A percentile compares a stretch with the other conserved stretches of the same genome.
These are phyloP conservation scores for Pangasius krempfi DNA, from an alignment of 2,797 vertebrate genomes.

Conservation along the genomic window DNA sequence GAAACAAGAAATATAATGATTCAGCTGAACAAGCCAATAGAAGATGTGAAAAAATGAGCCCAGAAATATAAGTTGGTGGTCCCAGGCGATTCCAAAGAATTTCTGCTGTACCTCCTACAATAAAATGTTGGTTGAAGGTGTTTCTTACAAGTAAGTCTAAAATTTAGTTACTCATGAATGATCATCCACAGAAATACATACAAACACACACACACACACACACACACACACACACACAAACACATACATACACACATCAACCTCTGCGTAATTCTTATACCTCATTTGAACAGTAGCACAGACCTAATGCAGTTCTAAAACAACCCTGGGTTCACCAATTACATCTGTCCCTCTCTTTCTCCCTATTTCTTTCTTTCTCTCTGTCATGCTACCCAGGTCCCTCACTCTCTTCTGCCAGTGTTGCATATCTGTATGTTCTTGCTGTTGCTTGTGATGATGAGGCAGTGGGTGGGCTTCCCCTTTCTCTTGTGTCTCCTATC, in stretches of 20 bases:
- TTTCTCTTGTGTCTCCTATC: background rate
- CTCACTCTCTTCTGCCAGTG: background rate
- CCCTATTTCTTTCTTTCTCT: background rate
- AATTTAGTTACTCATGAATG: background rate
- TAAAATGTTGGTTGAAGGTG: background rate
- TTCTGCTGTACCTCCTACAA: background rate
- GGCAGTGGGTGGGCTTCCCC: constrained; percentile 44
- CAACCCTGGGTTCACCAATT: constrained; percentile 20
- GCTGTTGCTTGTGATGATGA: constrained; percentile 35
- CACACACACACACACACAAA: too few species aligned
- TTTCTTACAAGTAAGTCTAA: constrained; percentile 3
- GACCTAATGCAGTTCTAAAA: background rate
- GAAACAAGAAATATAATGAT: constrained; percentile 16
- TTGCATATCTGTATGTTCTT: constrained; percentile 21
- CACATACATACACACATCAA: too few species aligned
- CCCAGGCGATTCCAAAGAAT: background rate
- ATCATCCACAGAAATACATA: background rate
- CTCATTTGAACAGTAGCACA: constrained; percentile 33
- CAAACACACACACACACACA: background rate
- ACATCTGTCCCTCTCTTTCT: constrained; percentile 2
- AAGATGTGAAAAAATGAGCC: constrained; percentile 7
- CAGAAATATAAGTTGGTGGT: background rate
- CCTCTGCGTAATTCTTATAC: constrained; percentile 6
- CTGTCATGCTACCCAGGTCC: background rate
- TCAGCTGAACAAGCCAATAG: background rate